A percentile compares a stretch with the other conserved stretches of the same genome.
These are phyloP conservation scores for Rallus limicola DNA, from an alignment of 2,113 vertebrate species.

Conservation along the genomic window DNA sequence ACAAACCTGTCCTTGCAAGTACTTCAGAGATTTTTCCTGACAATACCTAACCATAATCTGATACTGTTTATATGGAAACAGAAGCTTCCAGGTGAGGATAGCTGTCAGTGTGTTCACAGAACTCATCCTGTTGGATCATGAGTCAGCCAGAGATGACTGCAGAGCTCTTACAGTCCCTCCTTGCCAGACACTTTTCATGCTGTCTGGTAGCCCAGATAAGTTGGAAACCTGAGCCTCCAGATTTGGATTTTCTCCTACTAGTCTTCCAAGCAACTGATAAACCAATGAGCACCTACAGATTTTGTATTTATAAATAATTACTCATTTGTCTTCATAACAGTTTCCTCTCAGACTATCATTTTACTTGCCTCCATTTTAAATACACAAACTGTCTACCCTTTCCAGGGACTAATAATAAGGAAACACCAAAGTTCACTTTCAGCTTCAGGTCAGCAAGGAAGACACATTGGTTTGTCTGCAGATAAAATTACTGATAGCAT, in stretches of 20 bases:
- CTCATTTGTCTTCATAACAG: background rate
- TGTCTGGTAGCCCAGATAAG: background rate
- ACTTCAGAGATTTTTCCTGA: background rate
- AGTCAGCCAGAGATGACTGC: background rate
- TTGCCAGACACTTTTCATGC: rapidly evolving
- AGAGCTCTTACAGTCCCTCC: background rate
- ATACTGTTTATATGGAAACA: background rate
- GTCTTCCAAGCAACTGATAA: background rate
- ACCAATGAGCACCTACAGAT: background rate
- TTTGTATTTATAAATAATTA: constrained; percentile 37
- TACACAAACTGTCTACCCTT: background rate
- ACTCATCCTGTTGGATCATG: background rate
- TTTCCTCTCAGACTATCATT: background rate
- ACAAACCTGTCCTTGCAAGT: background rate
- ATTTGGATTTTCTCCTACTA: background rate
- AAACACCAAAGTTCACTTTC: background rate
- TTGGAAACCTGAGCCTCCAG: background rate
- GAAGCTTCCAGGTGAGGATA: background rate
- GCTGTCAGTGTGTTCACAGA: background rate
- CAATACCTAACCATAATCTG: background rate
- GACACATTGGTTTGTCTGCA: background rate
- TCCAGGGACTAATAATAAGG: background rate
- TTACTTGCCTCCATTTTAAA: constrained; percentile 12
- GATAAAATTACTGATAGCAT: background rate
- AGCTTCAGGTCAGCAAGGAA: background rate